Base-by-base conservation (phyloP, 2,888 invertebrate genomes). In the Endotricha flammealis region DNA sequence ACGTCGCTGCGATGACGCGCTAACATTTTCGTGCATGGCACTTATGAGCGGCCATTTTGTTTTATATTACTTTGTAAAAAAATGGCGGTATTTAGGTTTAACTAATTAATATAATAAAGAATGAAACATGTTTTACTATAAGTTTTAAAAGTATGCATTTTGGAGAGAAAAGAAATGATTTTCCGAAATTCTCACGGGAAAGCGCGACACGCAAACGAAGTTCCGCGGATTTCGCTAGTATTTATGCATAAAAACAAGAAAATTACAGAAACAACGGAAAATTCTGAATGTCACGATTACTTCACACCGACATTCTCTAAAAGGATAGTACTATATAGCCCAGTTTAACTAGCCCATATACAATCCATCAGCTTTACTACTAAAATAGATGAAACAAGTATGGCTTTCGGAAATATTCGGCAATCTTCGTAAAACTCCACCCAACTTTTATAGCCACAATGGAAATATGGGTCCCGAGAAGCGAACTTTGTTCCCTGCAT, bases 1-100 rank as follows among this genome's bases (percentile, higher is more conserved):
- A 42, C 44, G 53, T 57, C 44, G 53, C 57, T 49, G 64, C 51
- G 75, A 73, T 76, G 76, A 76, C 69, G 68, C 58, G 68, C 50
- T 57, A 62, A 70, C 58, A 65, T 69, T 69, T 65, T 58, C 56
- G 50, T 59, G 59, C 59, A 59, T 58, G 53, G 52, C 53, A 63
- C 54, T 63, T 60, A 58, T 54, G 51, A 46, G 43, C 50, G 42
- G 55, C 58, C 53, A 50, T 57, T 54, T 62, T 57, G 48, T 48
- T 48, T 51, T 51, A 51, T 48, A 53, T 44, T 56, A 47, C 10
- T 23, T 29, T 29, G 22, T 22, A 35, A 35, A 35, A 35, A 29
- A 29, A 29, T 29, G 11, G 29, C 41, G 36, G 32, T 36, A 39
- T 38, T 46, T 51, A 39, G 35, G n/a, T n/a, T n/a, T n/a, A n/a